Percentiles rank a stretch among this genome's conserved stretches.
These are phyloP conservation scores for Platycnemis pennipes DNA, from an alignment of 2,888 invertebrate species.

Conservation along the genomic window DNA sequence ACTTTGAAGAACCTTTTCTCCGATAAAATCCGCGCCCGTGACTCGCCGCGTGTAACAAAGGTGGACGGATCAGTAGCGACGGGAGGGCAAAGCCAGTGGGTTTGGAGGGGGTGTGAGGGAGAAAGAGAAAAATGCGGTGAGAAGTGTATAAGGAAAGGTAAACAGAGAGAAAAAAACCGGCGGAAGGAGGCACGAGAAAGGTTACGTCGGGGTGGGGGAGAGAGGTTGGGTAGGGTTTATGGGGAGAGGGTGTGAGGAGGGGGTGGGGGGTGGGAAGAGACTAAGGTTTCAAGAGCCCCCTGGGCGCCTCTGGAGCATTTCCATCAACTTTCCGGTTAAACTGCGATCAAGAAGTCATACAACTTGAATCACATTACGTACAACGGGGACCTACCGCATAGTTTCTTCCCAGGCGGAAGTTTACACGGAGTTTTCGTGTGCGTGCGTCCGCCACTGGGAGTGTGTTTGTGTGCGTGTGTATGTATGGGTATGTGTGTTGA, in stretches of 20 bases:
- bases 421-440: slow-evolving; percentile 43
- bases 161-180: too few species aligned
- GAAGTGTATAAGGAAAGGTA: too few species aligned
- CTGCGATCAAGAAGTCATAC: slow-evolving; percentile 65
- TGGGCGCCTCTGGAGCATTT: slow-evolving; percentile 56
- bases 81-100: too few species aligned
- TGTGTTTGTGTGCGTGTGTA: not conserved
- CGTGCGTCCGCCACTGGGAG: too few species aligned
- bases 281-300: slow-evolving; percentile 46
- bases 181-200: not conserved
- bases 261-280: not conserved
- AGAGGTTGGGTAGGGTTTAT: not conserved
- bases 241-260: not conserved
- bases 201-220: not conserved
- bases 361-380: slow-evolving; percentile 62
- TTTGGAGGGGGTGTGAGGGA: too few species aligned
- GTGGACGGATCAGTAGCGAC: too few species aligned
- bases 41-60: too few species aligned
- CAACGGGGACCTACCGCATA: slow-evolving; percentile 49
- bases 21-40: too few species aligned
- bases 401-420: slow-evolving; percentile 60
- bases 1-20: too few species aligned
- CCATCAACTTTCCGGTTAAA: slow-evolving; percentile 67
- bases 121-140: too few species aligned
- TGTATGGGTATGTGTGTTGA: not conserved